Base-by-base conservation (phyloP, 2,888 invertebrate genomes). In the Andrena chrysosceles region DNA sequence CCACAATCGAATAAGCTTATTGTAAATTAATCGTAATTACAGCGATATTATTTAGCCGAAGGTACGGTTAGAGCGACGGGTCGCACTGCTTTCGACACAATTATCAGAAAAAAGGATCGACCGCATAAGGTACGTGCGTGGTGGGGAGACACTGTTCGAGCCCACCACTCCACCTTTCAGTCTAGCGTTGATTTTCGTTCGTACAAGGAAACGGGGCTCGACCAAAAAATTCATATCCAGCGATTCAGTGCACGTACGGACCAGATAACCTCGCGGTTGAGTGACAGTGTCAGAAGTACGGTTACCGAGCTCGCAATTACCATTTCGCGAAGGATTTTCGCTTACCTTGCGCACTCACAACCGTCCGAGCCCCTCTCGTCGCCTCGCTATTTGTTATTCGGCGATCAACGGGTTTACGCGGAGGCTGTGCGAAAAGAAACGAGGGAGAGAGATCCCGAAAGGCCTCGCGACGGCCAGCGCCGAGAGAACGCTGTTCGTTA, bases 391-490 rank as follows among this genome's bases (percentile, higher is more conserved):
- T 78, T 63, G 48, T 84, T 75, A 83, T 71, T 84, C 71, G 63
- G 49, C 59, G 71, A 75, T 72, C 72, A 59, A 77, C 79, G 64
- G 63, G 68, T 80, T 79, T 70, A 64, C 64, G 48, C 49, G 20
- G 69, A 31, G 59, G 71, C 72, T 84, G 74, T 16, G 71, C 20
- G 71, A 77, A 62, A 81, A 76, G 49, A 49, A 54, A 64, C 42
- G 49, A 67, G 59, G 59, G 59, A 20, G 42, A 73, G 23, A 42
- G 42, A 42, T 16, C 82, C 72, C 59, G 72, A 79, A 85, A 84
- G 85, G 76, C 72, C 48, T 42, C 42, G 59, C 72, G 78, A 78
- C 70, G 86, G 85, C 75, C 83, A 83, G 76, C 60, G 23, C 52
- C 77, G 77, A 67, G 71, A 76, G 75, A 16, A 23, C 56, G 56